Percentiles rank a stretch among this genome's conserved stretches.
Conservation (phyloP, 92 coral and sea anemone genomes). For the Parazoanthus swiftii region DNA sequence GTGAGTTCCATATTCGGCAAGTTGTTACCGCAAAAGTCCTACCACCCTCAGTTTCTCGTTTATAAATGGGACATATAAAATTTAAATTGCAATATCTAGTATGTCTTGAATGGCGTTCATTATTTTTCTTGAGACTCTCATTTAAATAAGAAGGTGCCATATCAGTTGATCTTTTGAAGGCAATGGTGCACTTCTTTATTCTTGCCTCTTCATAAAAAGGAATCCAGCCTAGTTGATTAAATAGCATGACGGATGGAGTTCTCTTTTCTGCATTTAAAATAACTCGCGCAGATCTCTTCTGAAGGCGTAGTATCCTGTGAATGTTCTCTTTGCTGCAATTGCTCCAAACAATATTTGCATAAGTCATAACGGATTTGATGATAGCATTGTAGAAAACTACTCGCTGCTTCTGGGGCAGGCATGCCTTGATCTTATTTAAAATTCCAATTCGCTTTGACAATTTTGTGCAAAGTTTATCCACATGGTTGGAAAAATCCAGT, state of each 20-base stretch:
- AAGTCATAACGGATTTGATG: conserved; percentile 31
- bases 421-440: conserved; percentile 42
- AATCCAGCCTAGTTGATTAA: neutral
- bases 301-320: conserved; percentile 6
- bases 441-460: conserved; percentile 43
- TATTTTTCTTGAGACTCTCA: conserved; percentile 1
- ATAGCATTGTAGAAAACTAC: conserved; percentile 40
- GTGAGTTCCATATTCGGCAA: conserved; percentile 11
- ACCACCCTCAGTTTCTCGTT: too few relatives aligned
- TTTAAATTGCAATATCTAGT: neutral
- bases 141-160: neutral
- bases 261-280: too few relatives aligned
- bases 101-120: neutral
- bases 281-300: neutral
- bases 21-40: neutral
- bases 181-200: neutral
- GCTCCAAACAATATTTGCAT: conserved; percentile 37
- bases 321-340: conserved; percentile 13
- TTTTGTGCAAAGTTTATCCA: conserved; percentile 56
- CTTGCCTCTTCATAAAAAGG: conserved; percentile 6
- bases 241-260: neutral
- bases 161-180: neutral
- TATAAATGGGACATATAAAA: too few relatives aligned
- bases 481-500: neutral
- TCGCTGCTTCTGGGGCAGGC: conserved; percentile 47